phyloP scores from a whole-genome alignment of 2,888 invertebrate species.

The Leptogaster cylindrica region DNA sequence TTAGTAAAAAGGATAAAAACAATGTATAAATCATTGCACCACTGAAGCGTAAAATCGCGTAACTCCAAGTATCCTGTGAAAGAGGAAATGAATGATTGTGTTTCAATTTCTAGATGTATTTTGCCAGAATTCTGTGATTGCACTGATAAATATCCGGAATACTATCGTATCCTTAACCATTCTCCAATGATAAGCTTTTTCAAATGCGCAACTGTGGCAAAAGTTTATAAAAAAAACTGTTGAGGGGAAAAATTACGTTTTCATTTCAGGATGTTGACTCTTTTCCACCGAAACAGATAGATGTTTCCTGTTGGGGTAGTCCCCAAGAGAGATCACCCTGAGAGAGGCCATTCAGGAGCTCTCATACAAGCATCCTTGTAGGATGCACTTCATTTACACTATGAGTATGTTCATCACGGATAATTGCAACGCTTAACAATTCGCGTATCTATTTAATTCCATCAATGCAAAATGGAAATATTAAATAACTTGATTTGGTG shows the following conservation, averaged over 20 bases:
- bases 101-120: not conserved
- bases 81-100: not conserved
- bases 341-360: conserved; percentile 11
- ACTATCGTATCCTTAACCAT: not conserved
- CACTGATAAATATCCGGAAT: not conserved
- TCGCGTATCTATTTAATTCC: not conserved
- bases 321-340: not conserved
- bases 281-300: conserved; percentile 25
- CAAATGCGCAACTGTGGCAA: not conserved
- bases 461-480: conserved; percentile 32
- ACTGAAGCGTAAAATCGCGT: conserved; percentile 23
- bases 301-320: not conserved
- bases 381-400: conserved; percentile 32
- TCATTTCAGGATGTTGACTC: not conserved
- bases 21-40: conserved; percentile 27
- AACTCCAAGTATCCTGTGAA: not conserved
- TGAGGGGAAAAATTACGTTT: conserved; percentile 33
- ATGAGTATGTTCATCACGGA: conserved; percentile 13
- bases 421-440: conserved; percentile 15
- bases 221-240: not conserved
- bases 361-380: conserved; percentile 13
- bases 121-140: not conserved
- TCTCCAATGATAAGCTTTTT: not conserved
- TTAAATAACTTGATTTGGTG: conserved; percentile 12
- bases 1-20: not conserved